Conservation (phyloP, 2,113 vertebrate species). For the Colaptes auratus region DNA sequence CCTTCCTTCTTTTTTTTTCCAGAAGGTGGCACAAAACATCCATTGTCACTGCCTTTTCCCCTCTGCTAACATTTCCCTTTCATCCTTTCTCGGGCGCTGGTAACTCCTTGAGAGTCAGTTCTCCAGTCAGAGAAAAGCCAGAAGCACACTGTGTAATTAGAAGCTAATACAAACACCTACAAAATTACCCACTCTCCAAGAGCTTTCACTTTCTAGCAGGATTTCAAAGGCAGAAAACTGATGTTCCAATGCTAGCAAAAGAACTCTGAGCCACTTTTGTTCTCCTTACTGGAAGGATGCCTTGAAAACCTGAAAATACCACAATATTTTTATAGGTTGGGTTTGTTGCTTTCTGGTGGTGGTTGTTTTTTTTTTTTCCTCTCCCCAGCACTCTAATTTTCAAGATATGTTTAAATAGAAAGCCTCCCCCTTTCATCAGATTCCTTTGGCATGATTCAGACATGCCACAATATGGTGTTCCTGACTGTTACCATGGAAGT, state of each 20-base stretch:
- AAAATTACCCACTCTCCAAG: slow-evolving; percentile 31
- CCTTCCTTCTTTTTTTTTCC: background rate
- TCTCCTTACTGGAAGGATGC: background rate
- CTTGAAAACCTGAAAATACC: slow-evolving; percentile 11
- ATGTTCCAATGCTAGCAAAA: background rate
- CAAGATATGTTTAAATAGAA: slow-evolving; percentile 52
- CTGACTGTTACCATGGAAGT: slow-evolving; percentile 60
- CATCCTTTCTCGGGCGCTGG: background rate
- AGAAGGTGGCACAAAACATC: slow-evolving; percentile 47
- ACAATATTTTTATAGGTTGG: background rate
- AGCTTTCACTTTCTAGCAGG: background rate
- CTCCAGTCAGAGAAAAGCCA: background rate
- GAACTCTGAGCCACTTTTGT: background rate
- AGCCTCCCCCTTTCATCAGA: slow-evolving; percentile 45
- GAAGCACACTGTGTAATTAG: background rate
- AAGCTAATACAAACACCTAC: slow-evolving; percentile 47
- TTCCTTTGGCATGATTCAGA: slow-evolving; percentile 67
- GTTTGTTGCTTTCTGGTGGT: background rate
- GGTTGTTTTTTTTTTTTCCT: background rate
- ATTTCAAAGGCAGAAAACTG: background rate
- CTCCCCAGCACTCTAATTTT: background rate
- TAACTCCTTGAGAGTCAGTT: background rate
- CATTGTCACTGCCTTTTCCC: background rate
- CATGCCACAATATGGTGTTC: slow-evolving; percentile 54
- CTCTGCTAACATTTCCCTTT: background rate